These are phyloP conservation scores for Ceratothoa steindachneri DNA, from an alignment of 2,888 invertebrate species.

Conservation along the genomic window DNA sequence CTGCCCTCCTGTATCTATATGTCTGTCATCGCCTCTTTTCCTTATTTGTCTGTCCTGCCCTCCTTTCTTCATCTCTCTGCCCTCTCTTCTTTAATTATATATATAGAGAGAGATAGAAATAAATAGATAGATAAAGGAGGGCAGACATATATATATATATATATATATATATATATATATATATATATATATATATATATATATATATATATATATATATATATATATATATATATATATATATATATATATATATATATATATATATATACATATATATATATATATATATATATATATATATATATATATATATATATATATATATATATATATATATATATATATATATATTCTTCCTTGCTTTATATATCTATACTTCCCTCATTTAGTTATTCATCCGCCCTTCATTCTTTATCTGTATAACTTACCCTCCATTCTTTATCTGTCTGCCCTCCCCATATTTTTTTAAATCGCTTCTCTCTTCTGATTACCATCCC, in stretches of 20 bases:
- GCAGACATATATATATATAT: not conserved
- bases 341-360: not conserved
- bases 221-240: not conserved
- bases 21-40: not conserved
- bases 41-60: not conserved
- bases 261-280: not conserved
- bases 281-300: not conserved
- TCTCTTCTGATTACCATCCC: no score
- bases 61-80: not conserved
- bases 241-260: not conserved
- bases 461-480: no score
- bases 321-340: not conserved
- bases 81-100: not conserved
- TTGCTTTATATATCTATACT: not conserved
- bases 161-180: not conserved
- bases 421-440: no score
- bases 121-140: not conserved
- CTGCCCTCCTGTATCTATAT: not conserved
- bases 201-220: not conserved
- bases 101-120: not conserved
- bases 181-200: not conserved
- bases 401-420: no score
- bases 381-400: no score
- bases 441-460: no score
- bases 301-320: not conserved